These are phyloP conservation scores for Mimumesa dahlbomi DNA, from an alignment of 2,888 invertebrate species.

Conservation along the genomic window DNA sequence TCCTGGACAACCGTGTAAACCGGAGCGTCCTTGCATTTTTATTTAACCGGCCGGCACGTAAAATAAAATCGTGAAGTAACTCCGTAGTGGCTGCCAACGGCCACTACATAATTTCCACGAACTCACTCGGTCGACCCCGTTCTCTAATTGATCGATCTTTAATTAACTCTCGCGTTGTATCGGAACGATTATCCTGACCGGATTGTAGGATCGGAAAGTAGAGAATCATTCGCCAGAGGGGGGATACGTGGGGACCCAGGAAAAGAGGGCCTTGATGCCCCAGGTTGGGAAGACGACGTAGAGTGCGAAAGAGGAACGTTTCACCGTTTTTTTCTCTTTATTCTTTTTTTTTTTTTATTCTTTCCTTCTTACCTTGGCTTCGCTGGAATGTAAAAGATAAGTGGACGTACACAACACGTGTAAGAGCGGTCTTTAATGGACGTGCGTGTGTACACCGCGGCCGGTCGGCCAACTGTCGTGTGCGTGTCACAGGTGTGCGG, in stretches of 20 bases:
- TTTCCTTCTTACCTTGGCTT: constrained; percentile 60
- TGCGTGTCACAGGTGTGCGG: constrained; percentile 19
- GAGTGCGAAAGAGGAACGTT: constrained; percentile 22
- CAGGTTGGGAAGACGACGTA: constrained; percentile 51
- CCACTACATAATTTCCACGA: constrained; percentile 38
- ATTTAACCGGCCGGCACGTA: constrained; percentile 18
- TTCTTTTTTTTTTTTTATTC: constrained; percentile 5
- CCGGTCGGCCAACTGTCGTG: not conserved
- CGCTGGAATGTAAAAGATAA: constrained; percentile 60
- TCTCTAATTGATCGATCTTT: constrained; percentile 49
- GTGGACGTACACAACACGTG: constrained; percentile 21
- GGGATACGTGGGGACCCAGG: no score
- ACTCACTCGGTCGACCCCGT: constrained; percentile 33
- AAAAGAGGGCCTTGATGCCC: constrained; percentile 46
- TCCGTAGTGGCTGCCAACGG: constrained; percentile 31
- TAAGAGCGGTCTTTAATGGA: constrained; percentile 28
- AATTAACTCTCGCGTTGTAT: constrained; percentile 42
- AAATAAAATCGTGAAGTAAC: constrained; percentile 32
- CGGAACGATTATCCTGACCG: constrained; percentile 15
- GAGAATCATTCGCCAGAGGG: not conserved
- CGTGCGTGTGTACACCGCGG: constrained; percentile 4
- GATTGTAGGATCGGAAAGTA: not conserved
- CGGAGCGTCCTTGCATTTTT: constrained; percentile 28
- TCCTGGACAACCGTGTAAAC: not conserved
- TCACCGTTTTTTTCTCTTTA: constrained; percentile 10